Percentiles rank a stretch among this genome's conserved stretches.
These are phyloP conservation scores for Coptodon rendalli DNA, from an alignment of 2,113 vertebrate species.

Conservation along the genomic window DNA sequence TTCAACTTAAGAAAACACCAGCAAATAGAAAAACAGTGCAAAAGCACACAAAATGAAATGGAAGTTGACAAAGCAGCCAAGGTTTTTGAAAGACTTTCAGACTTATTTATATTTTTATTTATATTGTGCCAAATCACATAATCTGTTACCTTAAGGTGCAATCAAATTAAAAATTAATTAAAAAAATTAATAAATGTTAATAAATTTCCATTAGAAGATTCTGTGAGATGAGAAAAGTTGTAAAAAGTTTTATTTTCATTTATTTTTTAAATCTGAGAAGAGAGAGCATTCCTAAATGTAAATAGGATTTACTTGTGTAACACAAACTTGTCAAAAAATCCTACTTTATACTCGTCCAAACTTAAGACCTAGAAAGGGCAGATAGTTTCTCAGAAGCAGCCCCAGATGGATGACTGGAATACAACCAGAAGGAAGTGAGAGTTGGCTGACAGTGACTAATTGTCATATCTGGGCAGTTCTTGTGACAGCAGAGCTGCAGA, in stretches of 20 bases:
- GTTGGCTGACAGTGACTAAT: not conserved
- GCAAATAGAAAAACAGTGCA: not conserved
- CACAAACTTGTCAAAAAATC: not conserved
- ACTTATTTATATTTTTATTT: not conserved
- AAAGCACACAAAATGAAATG: not conserved
- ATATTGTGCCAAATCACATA: not conserved
- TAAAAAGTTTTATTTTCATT: not conserved
- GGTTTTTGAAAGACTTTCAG: not conserved
- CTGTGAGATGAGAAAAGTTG: not conserved
- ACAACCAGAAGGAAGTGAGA: not conserved
- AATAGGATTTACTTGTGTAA: not conserved
- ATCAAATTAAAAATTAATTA: accelerated
- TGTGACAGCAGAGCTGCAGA: not conserved
- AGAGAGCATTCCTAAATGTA: not conserved
- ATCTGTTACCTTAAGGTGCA: not conserved
- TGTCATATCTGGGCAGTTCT: not conserved
- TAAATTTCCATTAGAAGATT: not conserved
- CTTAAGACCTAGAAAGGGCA: not conserved
- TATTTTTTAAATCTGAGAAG: not conserved
- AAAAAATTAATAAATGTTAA: not conserved
- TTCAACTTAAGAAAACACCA: not conserved
- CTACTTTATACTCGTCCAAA: not conserved
- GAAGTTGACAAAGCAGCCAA: not conserved
- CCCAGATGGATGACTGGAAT: not conserved
- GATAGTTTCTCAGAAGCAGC: not conserved